These are phyloP conservation scores for Rhimphoctona megacephalus DNA, from an alignment of 2,888 invertebrate species.

Conservation along the genomic window DNA sequence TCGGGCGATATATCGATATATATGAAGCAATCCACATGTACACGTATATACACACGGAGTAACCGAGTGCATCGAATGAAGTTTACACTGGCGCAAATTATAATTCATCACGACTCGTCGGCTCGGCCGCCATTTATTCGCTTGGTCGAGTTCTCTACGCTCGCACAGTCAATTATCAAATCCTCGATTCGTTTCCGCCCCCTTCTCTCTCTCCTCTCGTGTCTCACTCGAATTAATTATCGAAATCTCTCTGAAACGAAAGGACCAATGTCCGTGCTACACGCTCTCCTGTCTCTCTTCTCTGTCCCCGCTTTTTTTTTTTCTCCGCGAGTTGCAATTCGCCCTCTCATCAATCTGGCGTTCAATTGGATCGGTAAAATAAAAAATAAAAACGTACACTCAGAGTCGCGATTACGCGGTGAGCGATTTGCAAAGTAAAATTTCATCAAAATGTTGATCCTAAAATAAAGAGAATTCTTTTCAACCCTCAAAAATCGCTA, in stretches of 20 bases:
- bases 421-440: background rate
- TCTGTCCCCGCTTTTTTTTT: background rate
- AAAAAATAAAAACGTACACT: background rate
- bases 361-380: background rate
- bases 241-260: constrained; percentile 64
- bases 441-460: background rate
- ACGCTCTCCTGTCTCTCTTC: constrained; percentile 7
- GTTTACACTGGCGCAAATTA: constrained; percentile 63
- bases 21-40: background rate
- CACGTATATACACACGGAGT: background rate
- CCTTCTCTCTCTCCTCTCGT: background rate
- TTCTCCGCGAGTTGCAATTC: constrained; percentile 9
- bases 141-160: constrained; percentile 52
- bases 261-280: constrained; percentile 40
- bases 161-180: constrained; percentile 66
- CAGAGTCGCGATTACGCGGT: background rate
- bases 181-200: constrained; percentile 57
- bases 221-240: constrained; percentile 66
- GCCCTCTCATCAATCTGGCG: background rate
- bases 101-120: constrained; percentile 65
- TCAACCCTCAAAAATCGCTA: background rate
- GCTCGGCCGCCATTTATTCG: constrained; percentile 64
- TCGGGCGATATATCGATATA: background rate
- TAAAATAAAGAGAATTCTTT: constrained; percentile 4
- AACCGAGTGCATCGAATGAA: constrained; percentile 38